Evolutionary conservation across 2,888 invertebrate species (phyloP).

Genomic region (Fabriciana adippe): DNA sequence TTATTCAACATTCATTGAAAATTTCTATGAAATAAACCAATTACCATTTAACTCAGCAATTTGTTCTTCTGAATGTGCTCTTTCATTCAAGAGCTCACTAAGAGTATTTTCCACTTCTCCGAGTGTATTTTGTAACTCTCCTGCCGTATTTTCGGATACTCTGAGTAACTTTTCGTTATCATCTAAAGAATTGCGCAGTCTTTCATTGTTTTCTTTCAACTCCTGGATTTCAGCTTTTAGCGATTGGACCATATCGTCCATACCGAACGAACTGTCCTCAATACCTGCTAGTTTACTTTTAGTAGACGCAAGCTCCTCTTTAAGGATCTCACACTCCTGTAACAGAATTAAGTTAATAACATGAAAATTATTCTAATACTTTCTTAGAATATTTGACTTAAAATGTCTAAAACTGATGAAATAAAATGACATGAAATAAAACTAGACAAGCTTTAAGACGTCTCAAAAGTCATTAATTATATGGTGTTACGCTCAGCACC

Average conservation of each 20-base stretch:
- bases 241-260: conserved; percentile 87
- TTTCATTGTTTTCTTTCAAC: conserved; percentile 82
- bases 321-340: conserved; percentile 85
- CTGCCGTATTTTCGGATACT: conserved; percentile 90
- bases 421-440: too few relatives aligned
- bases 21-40: neutral
- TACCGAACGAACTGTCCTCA: conserved; percentile 87
- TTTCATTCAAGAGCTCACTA: conserved; percentile 77
- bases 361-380: neutral
- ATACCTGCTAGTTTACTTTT: conserved; percentile 84
- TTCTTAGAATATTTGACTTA: too few relatives aligned
- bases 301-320: conserved; percentile 83
- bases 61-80: conserved; percentile 75
- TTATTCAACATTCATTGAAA: neutral
- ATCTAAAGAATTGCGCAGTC: conserved; percentile 85
- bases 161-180: conserved; percentile 81
- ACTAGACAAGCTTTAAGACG: too few relatives aligned
- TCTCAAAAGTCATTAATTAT: too few relatives aligned
- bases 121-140: conserved; percentile 89
- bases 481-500: too few relatives aligned
- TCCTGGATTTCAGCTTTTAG: conserved; percentile 85
- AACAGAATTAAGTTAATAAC: neutral
- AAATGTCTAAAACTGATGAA: too few relatives aligned
- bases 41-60: conserved; percentile 76
- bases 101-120: conserved; percentile 88